phyloP scores from a whole-genome alignment of 2,113 vertebrate species.

The Heptranchias perlo region DNA sequence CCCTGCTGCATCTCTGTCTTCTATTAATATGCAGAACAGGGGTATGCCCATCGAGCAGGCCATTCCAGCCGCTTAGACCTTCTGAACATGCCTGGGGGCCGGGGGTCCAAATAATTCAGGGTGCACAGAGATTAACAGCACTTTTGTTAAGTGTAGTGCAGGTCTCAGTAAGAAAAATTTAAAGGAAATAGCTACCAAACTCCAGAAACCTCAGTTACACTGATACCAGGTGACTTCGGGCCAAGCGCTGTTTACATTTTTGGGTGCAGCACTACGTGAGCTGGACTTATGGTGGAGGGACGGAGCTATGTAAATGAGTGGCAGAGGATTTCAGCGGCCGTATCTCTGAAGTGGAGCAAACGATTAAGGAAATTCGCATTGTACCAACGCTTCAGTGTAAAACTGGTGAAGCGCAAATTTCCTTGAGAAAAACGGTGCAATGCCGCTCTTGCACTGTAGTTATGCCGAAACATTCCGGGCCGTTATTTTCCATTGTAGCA shows the following conservation, averaged over 20 bases:
- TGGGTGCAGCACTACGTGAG: neutral
- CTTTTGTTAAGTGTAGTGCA: neutral
- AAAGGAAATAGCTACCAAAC: neutral
- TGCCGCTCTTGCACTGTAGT: neutral
- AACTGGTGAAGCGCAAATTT: neutral
- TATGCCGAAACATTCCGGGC: neutral
- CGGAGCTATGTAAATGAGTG: neutral
- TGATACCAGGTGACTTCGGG: neutral
- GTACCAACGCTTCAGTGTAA: neutral
- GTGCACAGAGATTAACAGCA: neutral
- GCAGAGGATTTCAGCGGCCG: neutral
- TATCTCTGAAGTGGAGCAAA: neutral
- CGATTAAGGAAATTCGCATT: neutral
- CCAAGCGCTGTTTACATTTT: neutral
- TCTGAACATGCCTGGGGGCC: neutral
- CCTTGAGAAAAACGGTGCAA: neutral
- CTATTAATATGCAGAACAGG: neutral
- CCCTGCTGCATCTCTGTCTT: neutral
- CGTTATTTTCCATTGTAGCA: neutral
- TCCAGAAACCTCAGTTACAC: neutral
- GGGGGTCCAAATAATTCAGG: neutral
- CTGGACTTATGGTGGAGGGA: neutral
- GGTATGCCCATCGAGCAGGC: neutral
- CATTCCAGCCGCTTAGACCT: neutral
- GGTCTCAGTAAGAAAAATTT: neutral